Evolutionary conservation across 2,113 vertebrate genomes (phyloP).

Genomic region (Ia io): DNA sequence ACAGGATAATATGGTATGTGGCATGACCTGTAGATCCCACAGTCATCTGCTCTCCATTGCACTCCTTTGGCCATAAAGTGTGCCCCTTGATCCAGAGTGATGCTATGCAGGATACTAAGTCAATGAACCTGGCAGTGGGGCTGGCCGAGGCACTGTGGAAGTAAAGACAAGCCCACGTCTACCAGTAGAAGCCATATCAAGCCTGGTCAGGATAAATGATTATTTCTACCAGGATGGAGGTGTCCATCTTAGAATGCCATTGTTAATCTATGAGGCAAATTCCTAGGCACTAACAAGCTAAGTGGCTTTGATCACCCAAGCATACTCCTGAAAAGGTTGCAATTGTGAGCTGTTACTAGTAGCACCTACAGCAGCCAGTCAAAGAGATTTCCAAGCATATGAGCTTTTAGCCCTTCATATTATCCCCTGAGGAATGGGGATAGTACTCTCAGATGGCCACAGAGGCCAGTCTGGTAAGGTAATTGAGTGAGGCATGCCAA

Average conservation of each 20-base stretch:
- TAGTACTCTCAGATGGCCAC: slow-evolving; percentile 14
- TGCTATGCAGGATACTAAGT: not conserved
- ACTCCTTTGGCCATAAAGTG: not conserved
- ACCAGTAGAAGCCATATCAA: not conserved
- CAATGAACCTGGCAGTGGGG: not conserved
- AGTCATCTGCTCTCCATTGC: not conserved
- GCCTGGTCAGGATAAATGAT: not conserved
- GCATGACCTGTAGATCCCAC: not conserved
- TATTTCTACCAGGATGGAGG: not conserved
- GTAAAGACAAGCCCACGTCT: not conserved
- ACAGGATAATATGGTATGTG: not conserved
- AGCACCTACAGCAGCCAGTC: not conserved
- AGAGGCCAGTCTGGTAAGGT: slow-evolving; percentile 42
- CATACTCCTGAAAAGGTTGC: not conserved
- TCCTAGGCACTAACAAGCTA: not conserved
- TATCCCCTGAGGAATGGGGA: not conserved
- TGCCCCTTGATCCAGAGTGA: not conserved
- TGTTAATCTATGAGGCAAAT: not conserved
- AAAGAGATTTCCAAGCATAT: slow-evolving; percentile 47
- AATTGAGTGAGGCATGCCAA: slow-evolving; percentile 34
- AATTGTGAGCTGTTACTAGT: not conserved
- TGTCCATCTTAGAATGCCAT: not conserved
- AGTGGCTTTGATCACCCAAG: not conserved
- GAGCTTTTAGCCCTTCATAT: not conserved
- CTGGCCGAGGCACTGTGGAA: not conserved